These are phyloP conservation scores for Mola mola DNA, from an alignment of 2,113 vertebrate genomes.

Conservation along the genomic window DNA sequence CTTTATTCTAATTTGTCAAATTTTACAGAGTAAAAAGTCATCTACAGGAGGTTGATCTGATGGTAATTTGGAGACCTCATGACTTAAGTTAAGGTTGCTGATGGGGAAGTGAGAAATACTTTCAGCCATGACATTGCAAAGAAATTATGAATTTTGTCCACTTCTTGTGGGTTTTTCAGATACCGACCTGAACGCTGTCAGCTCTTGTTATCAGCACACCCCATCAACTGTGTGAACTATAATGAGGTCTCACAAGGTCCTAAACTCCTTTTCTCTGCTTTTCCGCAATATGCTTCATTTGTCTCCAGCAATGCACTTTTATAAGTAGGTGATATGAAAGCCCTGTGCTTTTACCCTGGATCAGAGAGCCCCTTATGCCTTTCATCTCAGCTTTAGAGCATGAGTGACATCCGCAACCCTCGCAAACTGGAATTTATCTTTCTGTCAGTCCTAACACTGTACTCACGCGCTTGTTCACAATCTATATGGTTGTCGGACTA, in stretches of 20 bases:
- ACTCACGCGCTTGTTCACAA: not conserved
- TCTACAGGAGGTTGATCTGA: too few species aligned
- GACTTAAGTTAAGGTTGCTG: too few species aligned
- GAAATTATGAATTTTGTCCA: not conserved
- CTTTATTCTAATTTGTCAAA: not conserved
- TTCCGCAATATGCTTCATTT: constrained; percentile 43
- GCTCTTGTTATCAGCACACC: not conserved
- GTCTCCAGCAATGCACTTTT: constrained; percentile 28
- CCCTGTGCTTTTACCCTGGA: constrained; percentile 11
- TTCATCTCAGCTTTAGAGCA: not conserved
- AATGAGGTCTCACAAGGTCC: constrained; percentile 30
- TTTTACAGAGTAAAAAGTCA: too few species aligned
- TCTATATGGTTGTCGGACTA: too few species aligned
- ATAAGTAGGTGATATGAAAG: constrained; percentile 12
- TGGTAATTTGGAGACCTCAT: too few species aligned
- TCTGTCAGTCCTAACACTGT: not conserved
- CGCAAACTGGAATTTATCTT: not conserved
- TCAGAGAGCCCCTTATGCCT: constrained; percentile 4
- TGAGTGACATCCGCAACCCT: not conserved
- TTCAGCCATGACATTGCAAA: not conserved
- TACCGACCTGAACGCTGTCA: not conserved
- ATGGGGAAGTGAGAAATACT: too few species aligned
- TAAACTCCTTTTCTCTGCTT: constrained; percentile 19
- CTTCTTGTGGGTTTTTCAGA: not conserved
- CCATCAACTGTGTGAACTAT: constrained; percentile 4